Evolutionary conservation across 1,140 invertebrate genomes (phyloP).

Genomic region (Drosophila pseudoananassae): DNA sequence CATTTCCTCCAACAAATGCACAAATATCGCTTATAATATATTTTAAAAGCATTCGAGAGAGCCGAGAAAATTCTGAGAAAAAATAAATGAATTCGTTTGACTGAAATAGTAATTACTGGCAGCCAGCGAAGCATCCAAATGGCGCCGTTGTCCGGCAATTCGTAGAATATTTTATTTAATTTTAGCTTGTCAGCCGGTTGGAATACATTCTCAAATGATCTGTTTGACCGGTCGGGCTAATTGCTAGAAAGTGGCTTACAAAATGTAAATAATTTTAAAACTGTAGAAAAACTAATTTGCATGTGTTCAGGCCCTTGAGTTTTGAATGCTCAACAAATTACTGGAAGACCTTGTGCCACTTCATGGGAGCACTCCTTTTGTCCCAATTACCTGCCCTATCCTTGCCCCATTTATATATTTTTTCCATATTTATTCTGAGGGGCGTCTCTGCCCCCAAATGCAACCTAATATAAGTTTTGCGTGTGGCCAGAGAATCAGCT

Average conservation of each 20-base stretch:
- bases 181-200: constrained; percentile 8
- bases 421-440: constrained; percentile 21
- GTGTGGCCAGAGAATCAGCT: constrained; percentile 60
- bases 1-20: neutral
- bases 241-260: neutral
- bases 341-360: constrained; percentile 19
- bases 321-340: constrained; percentile 5
- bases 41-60: neutral
- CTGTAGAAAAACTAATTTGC: neutral
- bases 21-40: constrained; percentile 6
- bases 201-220: constrained; percentile 18
- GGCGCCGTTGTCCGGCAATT: constrained; percentile 37
- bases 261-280: neutral
- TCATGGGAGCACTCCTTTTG: constrained; percentile 6
- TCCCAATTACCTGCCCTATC: constrained; percentile 9
- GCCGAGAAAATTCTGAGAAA: constrained; percentile 19
- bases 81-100: constrained; percentile 55
- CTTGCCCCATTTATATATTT: constrained; percentile 21
- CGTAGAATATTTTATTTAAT: constrained; percentile 31
- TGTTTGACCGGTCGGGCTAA: constrained; percentile 23
- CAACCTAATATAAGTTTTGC: constrained; percentile 68
- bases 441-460: constrained; percentile 44
- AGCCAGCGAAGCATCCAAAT: constrained; percentile 28
- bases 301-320: too few species aligned
- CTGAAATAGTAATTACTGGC: constrained; percentile 60